Conservation (phyloP, 2,888 invertebrate species). For the Lobophora halterata region DNA sequence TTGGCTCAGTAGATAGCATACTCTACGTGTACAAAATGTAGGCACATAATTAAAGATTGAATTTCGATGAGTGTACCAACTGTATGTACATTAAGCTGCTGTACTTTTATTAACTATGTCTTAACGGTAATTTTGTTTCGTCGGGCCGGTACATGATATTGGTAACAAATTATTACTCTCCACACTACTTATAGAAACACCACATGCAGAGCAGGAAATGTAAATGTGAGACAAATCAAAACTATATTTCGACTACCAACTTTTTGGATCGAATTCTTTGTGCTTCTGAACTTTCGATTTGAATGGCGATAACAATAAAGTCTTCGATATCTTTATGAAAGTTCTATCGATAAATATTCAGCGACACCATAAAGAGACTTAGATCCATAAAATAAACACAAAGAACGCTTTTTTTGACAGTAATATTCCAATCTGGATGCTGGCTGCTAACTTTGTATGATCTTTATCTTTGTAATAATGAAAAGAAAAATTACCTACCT, state of each 20-base stretch:
- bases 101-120: conserved; percentile 12
- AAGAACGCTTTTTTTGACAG: conserved; percentile 34
- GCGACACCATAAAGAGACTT: conserved; percentile 24
- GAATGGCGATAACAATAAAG: conserved; percentile 18
- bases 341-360: conserved; percentile 28
- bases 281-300: too few relatives aligned
- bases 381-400: conserved; percentile 33
- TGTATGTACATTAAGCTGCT: too few relatives aligned
- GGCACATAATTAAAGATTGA: neutral
- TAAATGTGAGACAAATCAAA: conserved; percentile 26
- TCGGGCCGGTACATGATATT: conserved; percentile 53
- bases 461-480: conserved; percentile 31
- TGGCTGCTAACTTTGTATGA: conserved; percentile 29
- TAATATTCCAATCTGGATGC: conserved; percentile 31
- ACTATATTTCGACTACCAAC: conserved; percentile 11
- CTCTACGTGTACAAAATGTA: too few relatives aligned
- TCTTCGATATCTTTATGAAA: conserved; percentile 18
- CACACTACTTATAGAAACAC: conserved; percentile 31
- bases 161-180: conserved; percentile 71
- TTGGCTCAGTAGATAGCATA: too few relatives aligned
- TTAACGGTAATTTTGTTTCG: conserved; percentile 72
- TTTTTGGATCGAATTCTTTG: conserved; percentile 13
- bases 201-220: conserved; percentile 30
- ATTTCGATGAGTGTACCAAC: neutral
- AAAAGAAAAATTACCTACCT: conserved; percentile 34